Conservation (phyloP, 2,888 invertebrate genomes). For the Elgonia sp. region DNA sequence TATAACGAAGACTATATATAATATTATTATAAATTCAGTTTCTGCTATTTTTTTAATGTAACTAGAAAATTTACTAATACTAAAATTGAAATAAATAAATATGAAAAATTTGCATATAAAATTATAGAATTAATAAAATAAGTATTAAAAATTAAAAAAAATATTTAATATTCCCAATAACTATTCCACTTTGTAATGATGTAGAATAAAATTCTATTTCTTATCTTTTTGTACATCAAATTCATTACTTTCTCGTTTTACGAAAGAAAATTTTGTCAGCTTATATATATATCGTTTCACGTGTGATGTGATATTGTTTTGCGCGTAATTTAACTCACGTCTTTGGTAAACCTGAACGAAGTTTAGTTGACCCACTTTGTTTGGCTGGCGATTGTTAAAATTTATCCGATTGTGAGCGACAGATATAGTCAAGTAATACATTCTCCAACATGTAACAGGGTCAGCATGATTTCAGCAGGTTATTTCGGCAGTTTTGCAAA, state of each 20-base stretch:
- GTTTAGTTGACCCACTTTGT: constrained; percentile 72
- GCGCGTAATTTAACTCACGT: constrained; percentile 73
- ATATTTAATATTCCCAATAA: no score
- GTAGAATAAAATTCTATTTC: no score
- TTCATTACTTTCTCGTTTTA: constrained; percentile 61
- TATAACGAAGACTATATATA: no score
- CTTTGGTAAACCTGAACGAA: constrained; percentile 67
- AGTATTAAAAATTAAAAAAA: no score
- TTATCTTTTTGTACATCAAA: constrained; percentile 49
- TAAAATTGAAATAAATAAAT: no score
- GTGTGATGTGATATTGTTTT: constrained; percentile 65
- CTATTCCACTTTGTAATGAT: no score
- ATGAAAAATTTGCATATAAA: no score
- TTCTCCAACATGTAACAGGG: constrained; percentile 78
- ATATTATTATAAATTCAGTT: no score
- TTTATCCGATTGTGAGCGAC: constrained; percentile 74
- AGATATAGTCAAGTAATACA: constrained; percentile 76
- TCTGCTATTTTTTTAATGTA: no score
- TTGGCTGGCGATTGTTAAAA: constrained; percentile 77
- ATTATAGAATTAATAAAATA: no score
- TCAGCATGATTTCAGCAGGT: constrained; percentile 80
- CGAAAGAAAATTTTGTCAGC: constrained; percentile 55
- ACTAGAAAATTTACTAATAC: no score
- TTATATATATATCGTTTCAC: constrained; percentile 58
- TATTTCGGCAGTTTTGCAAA: constrained; percentile 72